These are phyloP conservation scores for Alauda arvensis DNA, from an alignment of 2,797 vertebrate genomes.

Conservation along the genomic window DNA sequence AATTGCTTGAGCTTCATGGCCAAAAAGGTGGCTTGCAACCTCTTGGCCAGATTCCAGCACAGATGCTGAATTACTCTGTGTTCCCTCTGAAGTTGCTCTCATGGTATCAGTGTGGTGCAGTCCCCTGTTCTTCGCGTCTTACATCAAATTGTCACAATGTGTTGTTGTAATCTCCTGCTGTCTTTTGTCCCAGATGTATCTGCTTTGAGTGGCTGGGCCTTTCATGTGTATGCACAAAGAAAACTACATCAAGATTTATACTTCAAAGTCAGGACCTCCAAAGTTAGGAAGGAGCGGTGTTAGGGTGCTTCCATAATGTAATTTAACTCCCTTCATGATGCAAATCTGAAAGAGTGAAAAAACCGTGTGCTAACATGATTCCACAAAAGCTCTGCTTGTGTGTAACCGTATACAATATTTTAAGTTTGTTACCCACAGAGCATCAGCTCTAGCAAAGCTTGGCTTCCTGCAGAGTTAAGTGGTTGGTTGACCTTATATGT, in stretches of 20 bases:
- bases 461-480: constrained; percentile 53
- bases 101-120: constrained; percentile 29
- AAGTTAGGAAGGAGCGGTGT: constrained; percentile 32
- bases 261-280: constrained; percentile 40
- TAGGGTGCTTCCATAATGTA: neutral
- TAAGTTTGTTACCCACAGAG: constrained; percentile 42
- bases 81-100: constrained; percentile 39
- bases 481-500: constrained; percentile 43
- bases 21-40: constrained; percentile 20
- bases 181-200: constrained; percentile 49
- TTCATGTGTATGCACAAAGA: constrained; percentile 53
- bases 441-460: constrained; percentile 44
- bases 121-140: constrained; percentile 21
- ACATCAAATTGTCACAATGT: constrained; percentile 26
- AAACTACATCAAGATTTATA: constrained; percentile 45
- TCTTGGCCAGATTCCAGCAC: constrained; percentile 31
- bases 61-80: neutral
- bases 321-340: constrained; percentile 21
- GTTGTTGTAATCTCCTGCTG: constrained; percentile 51
- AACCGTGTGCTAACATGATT: neutral
- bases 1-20: neutral
- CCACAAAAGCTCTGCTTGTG: constrained; percentile 41
- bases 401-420: constrained; percentile 32
- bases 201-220: constrained; percentile 36
- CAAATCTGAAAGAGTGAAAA: neutral